phyloP scores from a whole-genome alignment of 2,113 vertebrate species.

The Chrysemys picta region DNA sequence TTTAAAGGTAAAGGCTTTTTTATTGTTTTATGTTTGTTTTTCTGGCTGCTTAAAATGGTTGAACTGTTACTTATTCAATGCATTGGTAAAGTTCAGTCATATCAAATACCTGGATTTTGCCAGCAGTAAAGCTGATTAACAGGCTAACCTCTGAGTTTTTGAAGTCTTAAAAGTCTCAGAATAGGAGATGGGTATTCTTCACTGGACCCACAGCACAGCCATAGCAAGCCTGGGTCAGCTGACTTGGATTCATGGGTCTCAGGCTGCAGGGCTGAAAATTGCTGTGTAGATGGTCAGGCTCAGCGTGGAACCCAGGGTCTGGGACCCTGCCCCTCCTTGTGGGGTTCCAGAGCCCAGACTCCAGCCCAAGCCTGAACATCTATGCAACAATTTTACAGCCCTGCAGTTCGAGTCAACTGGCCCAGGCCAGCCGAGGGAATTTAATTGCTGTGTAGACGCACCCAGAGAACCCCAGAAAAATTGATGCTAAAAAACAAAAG shows the following conservation, averaged over 20 bases:
- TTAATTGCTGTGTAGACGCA: neutral
- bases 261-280: no score
- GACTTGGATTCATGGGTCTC: neutral
- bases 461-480: neutral
- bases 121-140: neutral
- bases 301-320: neutral
- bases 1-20: neutral
- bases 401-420: neutral
- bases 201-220: neutral
- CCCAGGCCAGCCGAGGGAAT: neutral
- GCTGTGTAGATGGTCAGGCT: neutral
- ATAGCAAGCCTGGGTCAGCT: neutral
- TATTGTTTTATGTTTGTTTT: neutral
- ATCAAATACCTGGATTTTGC: neutral
- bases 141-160: neutral
- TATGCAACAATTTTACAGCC: neutral
- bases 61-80: neutral
- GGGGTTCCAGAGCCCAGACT: neutral
- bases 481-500: constrained; percentile 1
- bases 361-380: neutral
- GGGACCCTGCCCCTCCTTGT: neutral
- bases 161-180: neutral
- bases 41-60: neutral
- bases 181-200: neutral
- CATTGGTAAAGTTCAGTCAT: neutral